Conservation (phyloP, 1,140 invertebrate genomes). For the Ganaspis sp. region DNA sequence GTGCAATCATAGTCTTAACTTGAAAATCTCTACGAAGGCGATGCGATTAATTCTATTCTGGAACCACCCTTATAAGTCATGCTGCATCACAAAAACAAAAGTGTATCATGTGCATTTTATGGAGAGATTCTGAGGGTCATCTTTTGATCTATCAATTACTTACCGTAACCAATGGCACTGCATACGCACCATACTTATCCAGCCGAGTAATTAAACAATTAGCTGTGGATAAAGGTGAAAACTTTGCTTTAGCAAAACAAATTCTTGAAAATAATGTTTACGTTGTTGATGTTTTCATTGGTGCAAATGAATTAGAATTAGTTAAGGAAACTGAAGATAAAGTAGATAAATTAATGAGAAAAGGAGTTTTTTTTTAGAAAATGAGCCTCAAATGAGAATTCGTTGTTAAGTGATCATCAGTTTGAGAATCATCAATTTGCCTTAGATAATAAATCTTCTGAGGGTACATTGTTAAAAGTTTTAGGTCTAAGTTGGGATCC, state of each 20-base stretch:
- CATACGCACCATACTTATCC: slow-evolving; percentile 8
- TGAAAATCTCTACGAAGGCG: too few relatives aligned
- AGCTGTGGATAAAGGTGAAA: neutral
- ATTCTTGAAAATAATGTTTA: slow-evolving; percentile 18
- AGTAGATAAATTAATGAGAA: neutral
- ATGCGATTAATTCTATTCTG: too few relatives aligned
- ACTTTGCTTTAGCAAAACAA: neutral
- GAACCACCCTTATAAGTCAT: too few relatives aligned
- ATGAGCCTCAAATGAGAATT: slow-evolving; percentile 24
- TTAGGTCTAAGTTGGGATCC: slow-evolving; percentile 4
- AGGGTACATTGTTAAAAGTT: neutral
- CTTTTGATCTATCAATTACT: neutral
- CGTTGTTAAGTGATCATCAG: too few relatives aligned
- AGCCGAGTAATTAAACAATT: slow-evolving; percentile 17
- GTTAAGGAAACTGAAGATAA: neutral
- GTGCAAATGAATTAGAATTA: neutral
- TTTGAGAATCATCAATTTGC: neutral
- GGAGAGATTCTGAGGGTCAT: neutral
- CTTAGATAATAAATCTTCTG: neutral
- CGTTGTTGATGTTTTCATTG: slow-evolving; percentile 14
- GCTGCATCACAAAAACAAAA: too few relatives aligned
- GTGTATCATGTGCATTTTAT: too few relatives aligned
- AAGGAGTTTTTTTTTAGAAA: slow-evolving; percentile 29
- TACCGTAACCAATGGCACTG: neutral
- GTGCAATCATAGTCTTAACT: too few relatives aligned